A percentile compares a stretch with the other conserved stretches of the same genome.
Evolutionary conservation across 2,888 invertebrate species (phyloP).

Genomic region (Nomada goodeniana): DNA sequence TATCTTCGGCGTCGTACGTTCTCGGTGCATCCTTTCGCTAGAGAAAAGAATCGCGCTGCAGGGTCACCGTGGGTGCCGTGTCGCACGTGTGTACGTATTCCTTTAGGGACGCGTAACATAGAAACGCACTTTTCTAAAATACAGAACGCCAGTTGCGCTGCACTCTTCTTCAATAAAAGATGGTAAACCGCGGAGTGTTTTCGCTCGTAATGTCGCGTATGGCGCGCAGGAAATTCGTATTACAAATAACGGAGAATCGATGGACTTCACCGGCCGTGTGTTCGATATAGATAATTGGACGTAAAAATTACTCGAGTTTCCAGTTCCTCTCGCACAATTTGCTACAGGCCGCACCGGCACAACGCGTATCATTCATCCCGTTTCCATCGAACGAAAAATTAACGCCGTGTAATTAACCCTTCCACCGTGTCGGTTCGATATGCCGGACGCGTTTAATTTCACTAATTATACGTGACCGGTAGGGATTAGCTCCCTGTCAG

Average conservation of each 20-base stretch:
- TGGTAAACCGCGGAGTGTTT: slow-evolving; percentile 47
- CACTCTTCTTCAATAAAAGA: slow-evolving; percentile 40
- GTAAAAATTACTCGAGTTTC: slow-evolving; percentile 60
- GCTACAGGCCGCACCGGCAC: background rate
- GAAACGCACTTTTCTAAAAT: slow-evolving; percentile 65
- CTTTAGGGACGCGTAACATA: slow-evolving; percentile 52
- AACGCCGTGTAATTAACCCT: slow-evolving; percentile 61
- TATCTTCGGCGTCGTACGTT: background rate
- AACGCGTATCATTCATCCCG: slow-evolving; percentile 48
- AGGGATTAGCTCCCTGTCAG: slow-evolving; percentile 60
- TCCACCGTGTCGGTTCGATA: slow-evolving; percentile 47
- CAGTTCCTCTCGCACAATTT: slow-evolving; percentile 20
- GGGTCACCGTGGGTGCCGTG: background rate
- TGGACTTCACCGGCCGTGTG: background rate
- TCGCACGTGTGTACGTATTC: background rate
- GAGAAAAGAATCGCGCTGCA: background rate
- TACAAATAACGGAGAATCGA: slow-evolving; percentile 50
- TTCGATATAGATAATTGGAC: slow-evolving; percentile 33
- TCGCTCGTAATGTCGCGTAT: slow-evolving; percentile 44
- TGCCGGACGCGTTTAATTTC: slow-evolving; percentile 61
- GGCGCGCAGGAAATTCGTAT: slow-evolving; percentile 32
- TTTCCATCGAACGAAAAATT: slow-evolving; percentile 60
- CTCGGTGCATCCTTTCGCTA: background rate
- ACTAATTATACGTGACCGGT: slow-evolving; percentile 63
- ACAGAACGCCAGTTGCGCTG: slow-evolving; percentile 12